phyloP scores from a whole-genome alignment of 2,113 vertebrate genomes.

The Callionymus lyra region DNA sequence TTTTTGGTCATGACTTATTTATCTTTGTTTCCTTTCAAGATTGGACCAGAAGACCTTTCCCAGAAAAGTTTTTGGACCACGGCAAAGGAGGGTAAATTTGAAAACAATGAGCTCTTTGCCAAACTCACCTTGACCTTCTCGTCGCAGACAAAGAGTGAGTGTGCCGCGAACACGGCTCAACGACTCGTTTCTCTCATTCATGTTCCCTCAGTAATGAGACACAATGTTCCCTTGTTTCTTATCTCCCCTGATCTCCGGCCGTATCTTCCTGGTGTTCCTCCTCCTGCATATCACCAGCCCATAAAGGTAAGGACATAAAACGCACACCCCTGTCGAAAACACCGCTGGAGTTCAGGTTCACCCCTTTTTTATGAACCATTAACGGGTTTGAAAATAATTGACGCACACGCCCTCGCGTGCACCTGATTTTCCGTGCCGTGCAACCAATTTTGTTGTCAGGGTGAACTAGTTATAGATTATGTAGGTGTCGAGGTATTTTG shows the following conservation, averaged over 20 bases:
- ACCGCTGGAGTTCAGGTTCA: too few relatives aligned
- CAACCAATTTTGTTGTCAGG: too few relatives aligned
- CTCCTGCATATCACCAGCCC: constrained; percentile 39
- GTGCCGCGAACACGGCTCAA: constrained; percentile 12
- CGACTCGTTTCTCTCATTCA: constrained; percentile 8
- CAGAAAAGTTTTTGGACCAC: constrained; percentile 81
- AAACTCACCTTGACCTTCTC: constrained; percentile 81
- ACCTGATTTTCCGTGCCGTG: too few relatives aligned
- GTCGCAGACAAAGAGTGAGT: constrained; percentile 81
- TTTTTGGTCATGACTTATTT: neutral
- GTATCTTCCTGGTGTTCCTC: constrained; percentile 15
- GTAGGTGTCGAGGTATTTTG: too few relatives aligned
- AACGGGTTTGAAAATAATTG: too few relatives aligned
- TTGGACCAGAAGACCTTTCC: constrained; percentile 72
- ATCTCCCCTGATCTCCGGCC: neutral
- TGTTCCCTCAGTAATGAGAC: constrained; percentile 24
- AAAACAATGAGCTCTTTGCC: constrained; percentile 82
- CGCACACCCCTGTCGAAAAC: too few relatives aligned
- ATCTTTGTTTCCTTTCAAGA: constrained; percentile 49
- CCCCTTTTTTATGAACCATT: too few relatives aligned
- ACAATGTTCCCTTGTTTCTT: constrained; percentile 15
- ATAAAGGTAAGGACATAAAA: constrained; percentile 57
- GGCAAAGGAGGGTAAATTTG: constrained; percentile 76
- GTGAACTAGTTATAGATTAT: too few relatives aligned
- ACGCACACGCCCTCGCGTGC: too few relatives aligned